These are phyloP conservation scores for Australoheros facetus DNA, from an alignment of 2,797 vertebrate genomes.

Conservation along the genomic window DNA sequence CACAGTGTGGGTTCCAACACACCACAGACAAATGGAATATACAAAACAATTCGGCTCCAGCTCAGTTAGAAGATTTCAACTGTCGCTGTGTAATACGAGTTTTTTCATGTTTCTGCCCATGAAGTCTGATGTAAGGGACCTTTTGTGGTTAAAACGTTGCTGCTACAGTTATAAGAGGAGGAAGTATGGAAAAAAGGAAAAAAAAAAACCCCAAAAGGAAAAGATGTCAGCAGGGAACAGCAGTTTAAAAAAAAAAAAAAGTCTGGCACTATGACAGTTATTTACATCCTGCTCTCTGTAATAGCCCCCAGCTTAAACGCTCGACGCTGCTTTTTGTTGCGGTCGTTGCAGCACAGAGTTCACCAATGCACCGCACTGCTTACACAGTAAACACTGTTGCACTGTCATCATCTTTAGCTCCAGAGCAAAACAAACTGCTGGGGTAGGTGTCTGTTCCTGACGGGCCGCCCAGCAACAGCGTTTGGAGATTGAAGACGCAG, in stretches of 20 bases:
- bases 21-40: not conserved
- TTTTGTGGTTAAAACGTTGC: not conserved
- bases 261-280: not conserved
- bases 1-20: not conserved
- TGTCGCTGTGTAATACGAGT: not conserved
- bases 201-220: not conserved
- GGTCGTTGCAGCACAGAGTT: not conserved
- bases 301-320: not conserved
- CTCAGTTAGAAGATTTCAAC: not conserved
- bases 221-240: not conserved
- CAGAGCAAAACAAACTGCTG: slow-evolving; percentile 35
- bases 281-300: not conserved
- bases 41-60: not conserved
- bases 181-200: not conserved
- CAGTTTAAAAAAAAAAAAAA: slow-evolving; percentile 1
- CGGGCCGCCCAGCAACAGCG: not conserved
- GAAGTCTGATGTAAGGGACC: not conserved
- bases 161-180: not conserved
- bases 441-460: not conserved
- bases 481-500: not conserved
- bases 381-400: slow-evolving; percentile 31
- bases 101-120: not conserved
- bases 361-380: slow-evolving; percentile 15
- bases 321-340: not conserved
- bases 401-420: slow-evolving; percentile 35